These are phyloP conservation scores for Euplexia lucipara DNA, from an alignment of 2,888 invertebrate species.

Conservation along the genomic window DNA sequence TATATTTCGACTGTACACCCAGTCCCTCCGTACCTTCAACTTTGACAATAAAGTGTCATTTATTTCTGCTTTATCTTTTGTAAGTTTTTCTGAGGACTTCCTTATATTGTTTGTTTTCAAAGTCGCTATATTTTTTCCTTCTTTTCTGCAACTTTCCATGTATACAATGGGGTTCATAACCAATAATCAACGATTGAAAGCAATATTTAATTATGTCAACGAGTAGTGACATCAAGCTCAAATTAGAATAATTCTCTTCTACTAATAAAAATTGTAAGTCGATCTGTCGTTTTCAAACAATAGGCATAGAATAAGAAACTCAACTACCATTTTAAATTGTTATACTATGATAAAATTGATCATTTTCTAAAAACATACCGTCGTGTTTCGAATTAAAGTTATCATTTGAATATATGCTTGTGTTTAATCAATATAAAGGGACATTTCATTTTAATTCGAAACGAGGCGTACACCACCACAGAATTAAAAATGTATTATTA, in stretches of 20 bases:
- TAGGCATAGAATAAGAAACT: constrained; percentile 51
- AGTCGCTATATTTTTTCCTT: constrained; percentile 50
- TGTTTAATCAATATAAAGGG: constrained; percentile 15
- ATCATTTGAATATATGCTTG: constrained; percentile 18
- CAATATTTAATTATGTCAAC: constrained; percentile 78
- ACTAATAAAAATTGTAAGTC: constrained; percentile 72
- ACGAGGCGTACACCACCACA: constrained; percentile 12
- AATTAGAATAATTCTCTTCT: constrained; percentile 80
- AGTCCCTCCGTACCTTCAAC: constrained; percentile 75
- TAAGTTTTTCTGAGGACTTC: constrained; percentile 51
- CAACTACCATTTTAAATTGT: constrained; percentile 47
- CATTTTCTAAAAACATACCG: constrained; percentile 10
- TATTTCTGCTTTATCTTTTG: constrained; percentile 54
- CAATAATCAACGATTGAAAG: constrained; percentile 82
- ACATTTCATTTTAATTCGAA: constrained; percentile 50
- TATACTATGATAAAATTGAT: constrained; percentile 35
- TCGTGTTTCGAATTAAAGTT: constrained; percentile 43
- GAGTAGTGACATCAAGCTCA: constrained; percentile 83
- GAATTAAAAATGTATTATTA: constrained; percentile 29
- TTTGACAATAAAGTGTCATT: constrained; percentile 80
- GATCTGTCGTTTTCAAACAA: constrained; percentile 53
- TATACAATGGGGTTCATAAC: constrained; percentile 57
- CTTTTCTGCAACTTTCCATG: constrained; percentile 55
- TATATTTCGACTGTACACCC: constrained; percentile 63
- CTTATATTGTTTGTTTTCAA: constrained; percentile 59